These are phyloP conservation scores for Temnothorax curvispinosus DNA, from an alignment of 1,140 invertebrate genomes.

Conservation along the genomic window DNA sequence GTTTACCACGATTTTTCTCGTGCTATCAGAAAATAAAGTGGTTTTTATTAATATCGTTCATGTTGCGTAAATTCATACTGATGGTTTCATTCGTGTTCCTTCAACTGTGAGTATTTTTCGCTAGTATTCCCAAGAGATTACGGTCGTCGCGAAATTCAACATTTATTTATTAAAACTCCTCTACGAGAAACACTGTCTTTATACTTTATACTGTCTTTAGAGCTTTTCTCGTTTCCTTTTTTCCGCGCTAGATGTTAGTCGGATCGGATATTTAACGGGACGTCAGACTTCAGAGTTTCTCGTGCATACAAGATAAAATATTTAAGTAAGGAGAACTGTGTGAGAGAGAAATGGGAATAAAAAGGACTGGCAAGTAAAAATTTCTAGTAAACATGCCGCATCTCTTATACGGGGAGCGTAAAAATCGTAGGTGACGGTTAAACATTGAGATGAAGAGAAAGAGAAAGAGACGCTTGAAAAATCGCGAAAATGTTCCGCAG, in stretches of 20 bases:
- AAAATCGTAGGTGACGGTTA: conserved; percentile 26
- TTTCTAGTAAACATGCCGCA: conserved; percentile 28
- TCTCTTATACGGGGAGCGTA: conserved; percentile 21
- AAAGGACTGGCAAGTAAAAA: conserved; percentile 36
- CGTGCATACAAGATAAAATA: conserved; percentile 40
- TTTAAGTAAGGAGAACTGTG: conserved; percentile 35
- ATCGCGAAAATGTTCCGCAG: background rate
- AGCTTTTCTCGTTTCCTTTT: background rate
- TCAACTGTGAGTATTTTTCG: background rate
- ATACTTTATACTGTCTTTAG: background rate
- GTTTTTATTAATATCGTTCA: conserved; percentile 12
- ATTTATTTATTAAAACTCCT: conserved; percentile 40
- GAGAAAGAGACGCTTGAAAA: conserved; percentile 5
- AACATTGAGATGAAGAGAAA: conserved; percentile 30
- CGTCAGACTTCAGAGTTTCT: conserved; percentile 31
- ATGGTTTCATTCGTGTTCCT: background rate
- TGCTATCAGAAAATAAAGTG: conserved; percentile 1
- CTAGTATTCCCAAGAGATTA: background rate
- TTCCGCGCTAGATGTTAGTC: background rate
- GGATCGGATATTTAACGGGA: conserved; percentile 26
- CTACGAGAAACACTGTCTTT: conserved; percentile 1
- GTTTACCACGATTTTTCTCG: background rate
- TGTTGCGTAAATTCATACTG: background rate
- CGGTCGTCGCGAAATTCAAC: background rate
- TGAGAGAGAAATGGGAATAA: conserved; percentile 18